These are phyloP conservation scores for Chionodraco myersi DNA, from an alignment of 2,113 vertebrate genomes.

Conservation along the genomic window DNA sequence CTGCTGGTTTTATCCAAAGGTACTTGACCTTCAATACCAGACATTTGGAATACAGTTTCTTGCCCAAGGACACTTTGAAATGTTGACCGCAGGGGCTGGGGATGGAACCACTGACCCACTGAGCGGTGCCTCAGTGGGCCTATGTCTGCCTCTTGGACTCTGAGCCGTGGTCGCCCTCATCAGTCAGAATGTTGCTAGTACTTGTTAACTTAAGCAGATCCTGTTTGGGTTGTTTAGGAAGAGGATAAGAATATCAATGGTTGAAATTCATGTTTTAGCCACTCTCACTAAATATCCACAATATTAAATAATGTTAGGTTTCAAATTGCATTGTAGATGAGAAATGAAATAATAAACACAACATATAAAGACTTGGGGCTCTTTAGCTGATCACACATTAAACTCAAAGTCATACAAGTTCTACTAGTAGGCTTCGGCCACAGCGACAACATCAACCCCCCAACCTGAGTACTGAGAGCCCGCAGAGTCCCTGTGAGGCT, in stretches of 20 bases:
- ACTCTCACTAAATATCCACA: too few relatives aligned
- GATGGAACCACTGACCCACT: too few relatives aligned
- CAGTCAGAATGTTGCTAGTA: not conserved
- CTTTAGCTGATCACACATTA: not conserved
- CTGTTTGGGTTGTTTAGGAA: too few relatives aligned
- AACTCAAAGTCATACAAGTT: not conserved
- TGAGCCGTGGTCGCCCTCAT: too few relatives aligned
- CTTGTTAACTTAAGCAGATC: not conserved
- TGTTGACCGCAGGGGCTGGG: too few relatives aligned
- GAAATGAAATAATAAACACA: not conserved
- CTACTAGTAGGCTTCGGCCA: not conserved
- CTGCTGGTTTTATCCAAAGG: too few relatives aligned
- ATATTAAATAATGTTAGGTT: not conserved
- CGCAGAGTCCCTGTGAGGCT: not conserved
- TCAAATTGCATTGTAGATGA: not conserved
- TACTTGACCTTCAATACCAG: too few relatives aligned
- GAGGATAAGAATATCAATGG: not conserved
- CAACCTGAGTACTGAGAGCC: not conserved
- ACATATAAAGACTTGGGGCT: not conserved
- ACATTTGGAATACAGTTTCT: too few relatives aligned
- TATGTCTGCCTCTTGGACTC: too few relatives aligned
- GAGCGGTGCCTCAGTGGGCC: too few relatives aligned
- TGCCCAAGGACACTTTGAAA: too few relatives aligned
- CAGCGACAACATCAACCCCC: not conserved
- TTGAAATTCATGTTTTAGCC: not conserved